These are phyloP conservation scores for Himalopsyche anomala DNA, from an alignment of 2,888 invertebrate species.

Conservation along the genomic window DNA sequence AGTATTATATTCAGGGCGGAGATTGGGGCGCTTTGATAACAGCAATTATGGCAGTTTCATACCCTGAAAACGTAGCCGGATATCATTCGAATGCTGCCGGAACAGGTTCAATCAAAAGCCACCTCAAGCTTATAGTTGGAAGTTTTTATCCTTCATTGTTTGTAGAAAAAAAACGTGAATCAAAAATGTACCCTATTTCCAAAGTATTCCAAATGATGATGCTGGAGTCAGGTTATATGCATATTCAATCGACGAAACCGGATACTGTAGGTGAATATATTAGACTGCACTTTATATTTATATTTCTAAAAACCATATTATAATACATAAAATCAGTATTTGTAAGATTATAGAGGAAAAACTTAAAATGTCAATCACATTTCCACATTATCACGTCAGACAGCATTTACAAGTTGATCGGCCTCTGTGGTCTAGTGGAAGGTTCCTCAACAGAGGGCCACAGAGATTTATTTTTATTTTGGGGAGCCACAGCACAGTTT, in stretches of 20 bases:
- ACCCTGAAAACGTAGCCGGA: slow-evolving; percentile 75
- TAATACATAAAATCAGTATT: too few relatives aligned
- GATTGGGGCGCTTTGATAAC: slow-evolving; percentile 84
- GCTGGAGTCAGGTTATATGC: slow-evolving; percentile 80
- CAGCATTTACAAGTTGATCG: too few relatives aligned
- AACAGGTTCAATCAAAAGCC: slow-evolving; percentile 67
- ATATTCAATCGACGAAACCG: slow-evolving; percentile 88
- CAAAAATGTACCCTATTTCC: slow-evolving; percentile 76
- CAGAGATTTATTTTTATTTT: too few relatives aligned
- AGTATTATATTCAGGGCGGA: slow-evolving; percentile 81
- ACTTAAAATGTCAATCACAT: too few relatives aligned
- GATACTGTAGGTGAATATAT: slow-evolving; percentile 83
- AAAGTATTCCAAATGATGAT: slow-evolving; percentile 68
- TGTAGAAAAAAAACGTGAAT: slow-evolving; percentile 72
- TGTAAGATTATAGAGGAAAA: too few relatives aligned
- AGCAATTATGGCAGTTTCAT: slow-evolving; percentile 78
- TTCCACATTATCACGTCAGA: too few relatives aligned
- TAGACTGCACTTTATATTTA: too few relatives aligned
- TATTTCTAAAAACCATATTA: too few relatives aligned
- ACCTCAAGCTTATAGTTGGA: slow-evolving; percentile 72
- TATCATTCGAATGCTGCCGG: slow-evolving; percentile 75
- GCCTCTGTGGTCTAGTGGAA: too few relatives aligned
- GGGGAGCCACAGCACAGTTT: too few relatives aligned
- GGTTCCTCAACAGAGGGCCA: too few relatives aligned
- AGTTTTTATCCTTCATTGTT: slow-evolving; percentile 75